Evolutionary conservation across 2,113 vertebrate species (phyloP).

Genomic region (Onychostruthus taczanowskii): DNA sequence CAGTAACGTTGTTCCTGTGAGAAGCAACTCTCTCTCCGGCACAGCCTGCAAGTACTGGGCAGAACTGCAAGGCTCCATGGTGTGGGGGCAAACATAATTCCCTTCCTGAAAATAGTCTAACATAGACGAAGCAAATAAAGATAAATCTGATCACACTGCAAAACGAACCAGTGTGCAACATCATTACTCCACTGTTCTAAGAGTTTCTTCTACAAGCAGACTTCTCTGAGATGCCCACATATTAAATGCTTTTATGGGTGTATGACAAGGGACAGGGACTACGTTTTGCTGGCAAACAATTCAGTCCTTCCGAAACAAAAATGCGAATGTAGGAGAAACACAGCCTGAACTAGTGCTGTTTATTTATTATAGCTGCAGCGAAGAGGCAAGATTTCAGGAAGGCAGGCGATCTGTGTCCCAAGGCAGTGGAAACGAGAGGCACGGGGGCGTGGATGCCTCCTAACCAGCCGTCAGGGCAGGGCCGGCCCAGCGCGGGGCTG

Average conservation of each 20-base stretch:
- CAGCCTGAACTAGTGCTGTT: background rate
- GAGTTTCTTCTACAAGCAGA: background rate
- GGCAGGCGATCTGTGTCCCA: background rate
- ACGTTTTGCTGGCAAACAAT: background rate
- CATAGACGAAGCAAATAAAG: background rate
- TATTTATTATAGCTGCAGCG: background rate
- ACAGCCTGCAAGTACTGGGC: too few relatives aligned
- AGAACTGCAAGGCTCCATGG: background rate
- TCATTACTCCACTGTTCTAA: background rate
- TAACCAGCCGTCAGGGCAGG: background rate
- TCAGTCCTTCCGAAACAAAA: background rate
- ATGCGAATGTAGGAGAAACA: fast-evolving
- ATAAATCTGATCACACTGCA: background rate
- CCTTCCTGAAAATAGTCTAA: background rate
- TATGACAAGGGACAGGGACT: background rate
- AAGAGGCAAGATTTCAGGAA: background rate
- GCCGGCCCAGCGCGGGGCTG: background rate
- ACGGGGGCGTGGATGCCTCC: background rate
- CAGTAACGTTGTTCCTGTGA: background rate
- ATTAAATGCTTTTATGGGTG: background rate
- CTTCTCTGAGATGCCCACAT: background rate
- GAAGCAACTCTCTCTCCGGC: background rate
- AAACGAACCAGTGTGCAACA: fast-evolving
- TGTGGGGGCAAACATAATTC: background rate
- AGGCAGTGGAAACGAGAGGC: background rate